A percentile compares a stretch with the other conserved stretches of the same genome.
These are phyloP conservation scores for Myathropa florea DNA, from an alignment of 2,888 invertebrate species.

Conservation along the genomic window DNA sequence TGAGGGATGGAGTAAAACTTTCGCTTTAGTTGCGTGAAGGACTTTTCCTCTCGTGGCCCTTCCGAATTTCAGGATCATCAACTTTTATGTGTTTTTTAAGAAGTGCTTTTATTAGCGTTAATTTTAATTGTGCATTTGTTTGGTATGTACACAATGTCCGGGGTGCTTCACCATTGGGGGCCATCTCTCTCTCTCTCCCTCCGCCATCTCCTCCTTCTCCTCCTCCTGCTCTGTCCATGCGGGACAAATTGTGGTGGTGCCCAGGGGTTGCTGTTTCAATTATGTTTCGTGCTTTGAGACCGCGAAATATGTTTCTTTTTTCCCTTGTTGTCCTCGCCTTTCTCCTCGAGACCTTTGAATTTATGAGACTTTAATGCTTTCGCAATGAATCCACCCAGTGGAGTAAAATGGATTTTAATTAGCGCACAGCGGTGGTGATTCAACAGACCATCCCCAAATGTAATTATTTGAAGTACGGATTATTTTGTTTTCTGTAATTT, in stretches of 20 bases:
- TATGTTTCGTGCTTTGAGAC: slow-evolving; percentile 49
- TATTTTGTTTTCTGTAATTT: slow-evolving; percentile 53
- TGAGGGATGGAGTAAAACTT: slow-evolving; percentile 19
- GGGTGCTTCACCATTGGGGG: background rate
- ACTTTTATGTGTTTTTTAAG: slow-evolving; percentile 69
- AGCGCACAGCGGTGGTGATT: slow-evolving; percentile 39
- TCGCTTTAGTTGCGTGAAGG: slow-evolving; percentile 40
- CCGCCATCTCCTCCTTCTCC: background rate
- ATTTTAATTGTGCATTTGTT: slow-evolving; percentile 70
- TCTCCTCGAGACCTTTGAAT: slow-evolving; percentile 37
- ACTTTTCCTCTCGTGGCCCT: slow-evolving; percentile 48
- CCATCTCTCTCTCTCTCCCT: too few relatives aligned
- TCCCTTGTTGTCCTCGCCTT: background rate
- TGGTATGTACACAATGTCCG: slow-evolving; percentile 35
- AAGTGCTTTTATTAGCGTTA: slow-evolving; percentile 70
- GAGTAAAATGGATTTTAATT: slow-evolving; percentile 65
- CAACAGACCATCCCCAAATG: slow-evolving; percentile 21
- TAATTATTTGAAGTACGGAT: slow-evolving; percentile 60
- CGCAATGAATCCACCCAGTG: slow-evolving; percentile 47
- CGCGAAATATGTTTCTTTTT: slow-evolving; percentile 58
- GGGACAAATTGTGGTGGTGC: slow-evolving; percentile 39
- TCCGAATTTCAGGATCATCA: slow-evolving; percentile 68
- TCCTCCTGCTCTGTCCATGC: background rate
- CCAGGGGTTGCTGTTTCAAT: slow-evolving; percentile 57
- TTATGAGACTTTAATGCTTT: slow-evolving; percentile 63